Evolutionary conservation across 2,113 vertebrate species (phyloP).

Genomic region (Syrmaticus mikado): DNA sequence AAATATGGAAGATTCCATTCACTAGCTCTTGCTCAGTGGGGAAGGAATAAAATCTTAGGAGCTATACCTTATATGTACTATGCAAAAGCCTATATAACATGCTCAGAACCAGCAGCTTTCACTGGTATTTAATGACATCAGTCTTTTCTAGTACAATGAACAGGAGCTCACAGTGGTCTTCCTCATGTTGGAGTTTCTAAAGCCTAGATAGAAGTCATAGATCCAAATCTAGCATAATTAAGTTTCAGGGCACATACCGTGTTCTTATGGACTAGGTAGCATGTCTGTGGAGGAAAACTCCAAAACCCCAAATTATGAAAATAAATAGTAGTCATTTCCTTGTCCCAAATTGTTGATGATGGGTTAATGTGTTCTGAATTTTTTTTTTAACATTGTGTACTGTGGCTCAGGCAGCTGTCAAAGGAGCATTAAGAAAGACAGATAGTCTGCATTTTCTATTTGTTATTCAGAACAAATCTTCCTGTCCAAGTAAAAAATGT

Average conservation of each 20-base stretch:
- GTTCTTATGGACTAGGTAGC: not conserved
- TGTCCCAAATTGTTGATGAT: not conserved
- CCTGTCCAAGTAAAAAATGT: constrained; percentile 10
- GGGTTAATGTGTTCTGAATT: not conserved
- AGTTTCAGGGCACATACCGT: not conserved
- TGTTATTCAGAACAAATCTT: constrained; percentile 30
- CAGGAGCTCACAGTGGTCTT: not conserved
- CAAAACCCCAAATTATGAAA: not conserved
- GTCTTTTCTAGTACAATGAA: not conserved
- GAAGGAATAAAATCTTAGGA: not conserved
- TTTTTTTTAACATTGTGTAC: not conserved
- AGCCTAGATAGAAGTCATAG: not conserved
- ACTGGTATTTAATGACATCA: not conserved
- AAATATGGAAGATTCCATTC: not conserved
- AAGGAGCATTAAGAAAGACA: not conserved
- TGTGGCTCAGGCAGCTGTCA: not conserved
- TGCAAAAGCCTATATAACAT: not conserved
- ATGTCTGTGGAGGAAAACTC: not conserved
- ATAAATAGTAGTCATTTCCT: not conserved
- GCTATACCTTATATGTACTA: not conserved
- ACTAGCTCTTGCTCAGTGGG: not conserved
- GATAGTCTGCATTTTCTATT: not conserved
- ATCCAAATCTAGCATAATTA: not conserved
- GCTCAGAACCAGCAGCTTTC: not conserved
- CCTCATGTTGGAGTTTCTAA: not conserved